Conservation (phyloP, 23 tunicate genomes). For the Diplosoma virens region DNA sequence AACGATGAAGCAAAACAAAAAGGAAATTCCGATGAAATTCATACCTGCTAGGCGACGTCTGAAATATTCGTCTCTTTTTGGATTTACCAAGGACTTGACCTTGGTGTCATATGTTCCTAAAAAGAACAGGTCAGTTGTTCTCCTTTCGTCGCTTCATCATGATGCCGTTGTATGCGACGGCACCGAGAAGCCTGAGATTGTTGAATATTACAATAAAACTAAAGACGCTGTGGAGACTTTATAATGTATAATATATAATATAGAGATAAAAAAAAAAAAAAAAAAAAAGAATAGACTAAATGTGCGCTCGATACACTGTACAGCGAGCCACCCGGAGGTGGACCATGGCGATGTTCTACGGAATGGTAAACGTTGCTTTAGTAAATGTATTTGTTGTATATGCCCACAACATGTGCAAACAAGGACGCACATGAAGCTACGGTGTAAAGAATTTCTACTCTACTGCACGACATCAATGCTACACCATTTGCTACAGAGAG, state of each 20-base stretch:
- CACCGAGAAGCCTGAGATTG: slow-evolving; percentile 16
- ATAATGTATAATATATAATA: too few species aligned
- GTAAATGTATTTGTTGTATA: slow-evolving; percentile 2
- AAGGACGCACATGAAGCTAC: background rate
- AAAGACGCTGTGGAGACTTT: background rate
- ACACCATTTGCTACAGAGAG: background rate
- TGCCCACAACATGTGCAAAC: slow-evolving; percentile 4
- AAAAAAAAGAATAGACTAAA: too few species aligned
- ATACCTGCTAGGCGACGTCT: background rate
- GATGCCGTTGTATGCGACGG: background rate
- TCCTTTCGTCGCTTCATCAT: slow-evolving; percentile 1
- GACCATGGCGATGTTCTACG: background rate
- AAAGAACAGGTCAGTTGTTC: slow-evolving; percentile 21
- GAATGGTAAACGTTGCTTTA: slow-evolving; percentile 5
- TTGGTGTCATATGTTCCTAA: slow-evolving; percentile 6
- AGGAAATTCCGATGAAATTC: slow-evolving; percentile 6
- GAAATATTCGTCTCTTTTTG: slow-evolving; percentile 2
- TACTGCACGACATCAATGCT: background rate
- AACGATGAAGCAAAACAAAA: slow-evolving; percentile 21
- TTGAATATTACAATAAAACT: background rate
- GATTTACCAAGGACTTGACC: background rate
- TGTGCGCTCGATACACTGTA: background rate
- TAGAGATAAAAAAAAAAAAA: too few species aligned
- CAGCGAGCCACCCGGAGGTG: slow-evolving; percentile 10
- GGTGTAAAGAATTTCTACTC: too few species aligned